These are phyloP conservation scores for Acipenser transmontanus DNA, from an alignment of 2,797 vertebrate genomes.

Conservation along the genomic window DNA sequence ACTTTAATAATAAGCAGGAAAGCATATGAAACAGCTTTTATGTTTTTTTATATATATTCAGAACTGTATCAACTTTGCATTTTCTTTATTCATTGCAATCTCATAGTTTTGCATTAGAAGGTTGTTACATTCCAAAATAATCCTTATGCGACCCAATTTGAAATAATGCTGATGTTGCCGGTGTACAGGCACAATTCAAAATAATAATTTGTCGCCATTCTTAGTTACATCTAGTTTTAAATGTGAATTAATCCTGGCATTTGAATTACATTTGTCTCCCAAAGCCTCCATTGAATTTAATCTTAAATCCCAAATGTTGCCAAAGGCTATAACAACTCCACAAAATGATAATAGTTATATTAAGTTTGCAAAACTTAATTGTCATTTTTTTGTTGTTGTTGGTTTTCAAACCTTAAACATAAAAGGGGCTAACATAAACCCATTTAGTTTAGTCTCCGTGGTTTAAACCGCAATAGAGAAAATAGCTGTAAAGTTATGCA, in stretches of 20 bases:
- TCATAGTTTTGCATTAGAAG: background rate
- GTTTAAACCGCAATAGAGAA: slow-evolving; percentile 53
- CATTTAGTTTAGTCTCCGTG: slow-evolving; percentile 50
- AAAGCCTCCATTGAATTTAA: slow-evolving; percentile 10
- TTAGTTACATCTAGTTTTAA: no score
- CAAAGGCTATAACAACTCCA: slow-evolving; percentile 9
- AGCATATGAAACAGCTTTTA: no score
- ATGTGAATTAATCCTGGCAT: slow-evolving; percentile 3
- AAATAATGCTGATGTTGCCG: background rate
- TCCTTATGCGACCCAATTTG: background rate
- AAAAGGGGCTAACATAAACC: slow-evolving; percentile 57
- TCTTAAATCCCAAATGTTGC: background rate
- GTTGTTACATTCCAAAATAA: background rate
- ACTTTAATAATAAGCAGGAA: no score
- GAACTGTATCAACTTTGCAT: no score
- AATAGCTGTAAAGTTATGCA: slow-evolving; percentile 78
- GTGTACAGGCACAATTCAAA: no score
- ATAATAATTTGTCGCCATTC: no score
- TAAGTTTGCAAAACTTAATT: slow-evolving; percentile 17
- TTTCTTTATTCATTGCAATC: no score
- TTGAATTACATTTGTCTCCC: slow-evolving; percentile 5
- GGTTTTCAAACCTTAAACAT: background rate
- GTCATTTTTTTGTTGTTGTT: slow-evolving; percentile 1
- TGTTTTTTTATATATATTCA: no score
- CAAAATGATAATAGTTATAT: slow-evolving; percentile 1